Evolutionary conservation across 2,888 invertebrate species (phyloP).

Genomic region (Pristionchus arcanus): DNA sequence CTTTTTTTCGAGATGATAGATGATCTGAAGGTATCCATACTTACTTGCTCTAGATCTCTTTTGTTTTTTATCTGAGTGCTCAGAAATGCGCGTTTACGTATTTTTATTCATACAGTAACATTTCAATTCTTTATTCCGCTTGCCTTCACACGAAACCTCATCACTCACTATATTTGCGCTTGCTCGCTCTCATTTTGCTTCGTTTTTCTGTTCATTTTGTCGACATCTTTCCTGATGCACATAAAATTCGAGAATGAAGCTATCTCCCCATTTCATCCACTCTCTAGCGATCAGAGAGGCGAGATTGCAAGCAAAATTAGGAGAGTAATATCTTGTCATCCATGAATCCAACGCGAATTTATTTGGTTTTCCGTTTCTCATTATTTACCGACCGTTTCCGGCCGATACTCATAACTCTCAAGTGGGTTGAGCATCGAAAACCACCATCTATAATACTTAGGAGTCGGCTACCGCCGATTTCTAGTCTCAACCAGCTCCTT

Average conservation of each 20-base stretch:
- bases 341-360: not conserved
- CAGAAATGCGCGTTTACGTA: too few species aligned
- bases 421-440: not conserved
- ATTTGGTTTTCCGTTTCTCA: conserved; percentile 10
- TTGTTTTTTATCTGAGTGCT: too few species aligned
- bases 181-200: not conserved
- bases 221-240: not conserved
- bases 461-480: too few species aligned
- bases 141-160: not conserved
- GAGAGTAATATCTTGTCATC: not conserved
- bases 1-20: not conserved
- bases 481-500: too few species aligned
- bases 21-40: too few species aligned
- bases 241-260: not conserved
- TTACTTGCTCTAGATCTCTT: too few species aligned
- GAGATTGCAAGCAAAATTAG: not conserved
- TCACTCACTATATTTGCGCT: not conserved
- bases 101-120: too few species aligned
- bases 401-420: not conserved
- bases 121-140: not conserved
- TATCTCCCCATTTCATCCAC: not conserved
- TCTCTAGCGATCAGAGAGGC: not conserved
- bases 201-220: not conserved
- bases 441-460: not conserved
- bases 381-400: not conserved